These are phyloP conservation scores for Syritta pipiens DNA, from an alignment of 2,888 invertebrate genomes.

Conservation along the genomic window DNA sequence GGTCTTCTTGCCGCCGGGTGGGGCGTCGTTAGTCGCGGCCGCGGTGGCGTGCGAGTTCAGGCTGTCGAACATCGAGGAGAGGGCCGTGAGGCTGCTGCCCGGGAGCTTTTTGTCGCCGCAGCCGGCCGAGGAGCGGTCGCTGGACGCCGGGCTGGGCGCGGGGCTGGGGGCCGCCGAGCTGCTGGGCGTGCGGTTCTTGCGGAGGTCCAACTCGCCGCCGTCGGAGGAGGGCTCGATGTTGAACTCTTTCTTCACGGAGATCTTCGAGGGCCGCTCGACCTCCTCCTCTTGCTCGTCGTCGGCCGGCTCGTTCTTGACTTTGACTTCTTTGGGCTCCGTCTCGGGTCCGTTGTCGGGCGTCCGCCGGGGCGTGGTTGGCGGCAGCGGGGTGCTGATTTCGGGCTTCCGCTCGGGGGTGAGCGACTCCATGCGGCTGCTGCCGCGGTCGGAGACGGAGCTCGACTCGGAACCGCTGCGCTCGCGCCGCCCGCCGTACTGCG, in stretches of 20 bases:
- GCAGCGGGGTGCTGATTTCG: conserved; percentile 78
- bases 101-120: conserved; percentile 79
- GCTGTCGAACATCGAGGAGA: conserved; percentile 94
- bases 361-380: conserved; percentile 80
- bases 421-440: conserved; percentile 89
- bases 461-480: conserved; percentile 94
- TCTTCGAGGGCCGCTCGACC: conserved; percentile 76
- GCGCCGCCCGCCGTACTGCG: conserved; percentile 82
- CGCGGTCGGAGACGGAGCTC: conserved; percentile 91
- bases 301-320: conserved; percentile 76
- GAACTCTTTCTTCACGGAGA: conserved; percentile 80
- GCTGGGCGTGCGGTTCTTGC: conserved; percentile 72
- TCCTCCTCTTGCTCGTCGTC: conserved; percentile 73
- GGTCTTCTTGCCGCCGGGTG: conserved; percentile 71
- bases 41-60: conserved; percentile 82
- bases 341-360: conserved; percentile 80
- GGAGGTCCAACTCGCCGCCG: conserved; percentile 43
- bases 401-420: conserved; percentile 90
- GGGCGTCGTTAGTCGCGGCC: conserved; percentile 55
- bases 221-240: conserved; percentile 71
- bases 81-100: conserved; percentile 85
- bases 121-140: conserved; percentile 86
- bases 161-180: conserved; percentile 72
- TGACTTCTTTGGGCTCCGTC: conserved; percentile 76
- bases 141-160: conserved; percentile 84